Evolutionary conservation across 2,113 vertebrate species (phyloP).

Genomic region (Psophia crepitans): DNA sequence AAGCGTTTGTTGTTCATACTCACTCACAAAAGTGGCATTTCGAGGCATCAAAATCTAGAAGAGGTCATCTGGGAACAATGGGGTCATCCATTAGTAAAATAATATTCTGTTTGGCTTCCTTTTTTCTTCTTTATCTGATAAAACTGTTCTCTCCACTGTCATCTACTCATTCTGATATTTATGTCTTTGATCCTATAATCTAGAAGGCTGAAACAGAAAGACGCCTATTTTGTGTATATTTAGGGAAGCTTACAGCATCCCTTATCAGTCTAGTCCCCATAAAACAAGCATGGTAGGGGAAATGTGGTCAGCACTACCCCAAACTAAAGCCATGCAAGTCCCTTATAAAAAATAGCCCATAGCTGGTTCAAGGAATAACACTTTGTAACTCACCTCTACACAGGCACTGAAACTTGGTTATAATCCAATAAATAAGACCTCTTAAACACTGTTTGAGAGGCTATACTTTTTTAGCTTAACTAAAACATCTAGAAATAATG

Average conservation of each 20-base stretch:
- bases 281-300: background rate
- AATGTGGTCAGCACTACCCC: background rate
- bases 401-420: background rate
- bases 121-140: background rate
- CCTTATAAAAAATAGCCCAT: background rate
- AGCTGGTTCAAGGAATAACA: background rate
- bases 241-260: background rate
- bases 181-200: background rate
- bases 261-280: background rate
- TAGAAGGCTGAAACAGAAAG: background rate
- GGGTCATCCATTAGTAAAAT: background rate
- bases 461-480: background rate
- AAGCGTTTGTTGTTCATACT: background rate
- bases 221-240: background rate
- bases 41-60: background rate
- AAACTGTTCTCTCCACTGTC: background rate
- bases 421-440: background rate
- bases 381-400: background rate
- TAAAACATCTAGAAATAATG: constrained; percentile 1
- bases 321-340: background rate
- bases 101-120: background rate
- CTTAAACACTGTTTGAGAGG: background rate
- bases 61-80: background rate
- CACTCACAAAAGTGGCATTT: background rate
- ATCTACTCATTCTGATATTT: background rate